Percentiles rank a stretch among this genome's conserved stretches.
Evolutionary conservation across 2,113 vertebrate species (phyloP).

Genomic region (Sciurus niger): DNA sequence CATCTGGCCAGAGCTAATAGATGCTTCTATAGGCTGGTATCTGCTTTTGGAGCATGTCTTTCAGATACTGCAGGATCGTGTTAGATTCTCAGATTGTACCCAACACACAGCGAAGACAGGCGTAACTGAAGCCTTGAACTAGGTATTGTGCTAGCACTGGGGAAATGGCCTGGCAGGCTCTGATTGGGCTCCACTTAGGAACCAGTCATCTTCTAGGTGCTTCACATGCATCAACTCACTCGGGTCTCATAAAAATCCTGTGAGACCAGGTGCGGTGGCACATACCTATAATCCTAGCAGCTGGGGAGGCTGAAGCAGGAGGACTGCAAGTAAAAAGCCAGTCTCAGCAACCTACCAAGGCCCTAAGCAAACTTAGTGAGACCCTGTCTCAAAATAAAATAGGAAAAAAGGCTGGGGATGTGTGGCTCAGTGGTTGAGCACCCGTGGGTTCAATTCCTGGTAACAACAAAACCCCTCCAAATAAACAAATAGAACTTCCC

Average conservation of each 20-base stretch:
- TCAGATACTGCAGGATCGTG: slow-evolving; percentile 14
- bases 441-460: too few relatives aligned
- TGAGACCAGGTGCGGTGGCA: neutral
- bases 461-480: too few relatives aligned
- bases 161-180: neutral
- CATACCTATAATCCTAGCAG: too few relatives aligned
- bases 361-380: too few relatives aligned
- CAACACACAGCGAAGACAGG: slow-evolving; percentile 11
- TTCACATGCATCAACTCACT: neutral
- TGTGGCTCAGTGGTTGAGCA: too few relatives aligned
- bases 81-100: slow-evolving; percentile 16
- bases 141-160: neutral
- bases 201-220: neutral
- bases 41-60: slow-evolving; percentile 50
- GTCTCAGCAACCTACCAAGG: too few relatives aligned
- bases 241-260: neutral
- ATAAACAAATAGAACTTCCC: neutral
- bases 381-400: too few relatives aligned
- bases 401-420: too few relatives aligned
- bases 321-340: too few relatives aligned
- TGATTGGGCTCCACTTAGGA: neutral
- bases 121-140: slow-evolving; percentile 50
- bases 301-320: too few relatives aligned
- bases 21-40: slow-evolving; percentile 58
- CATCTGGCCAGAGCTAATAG: slow-evolving; percentile 69